Percentiles rank a stretch among this genome's conserved stretches.
phyloP scores from a whole-genome alignment of 2,888 invertebrate genomes.

The Macaria notata region DNA sequence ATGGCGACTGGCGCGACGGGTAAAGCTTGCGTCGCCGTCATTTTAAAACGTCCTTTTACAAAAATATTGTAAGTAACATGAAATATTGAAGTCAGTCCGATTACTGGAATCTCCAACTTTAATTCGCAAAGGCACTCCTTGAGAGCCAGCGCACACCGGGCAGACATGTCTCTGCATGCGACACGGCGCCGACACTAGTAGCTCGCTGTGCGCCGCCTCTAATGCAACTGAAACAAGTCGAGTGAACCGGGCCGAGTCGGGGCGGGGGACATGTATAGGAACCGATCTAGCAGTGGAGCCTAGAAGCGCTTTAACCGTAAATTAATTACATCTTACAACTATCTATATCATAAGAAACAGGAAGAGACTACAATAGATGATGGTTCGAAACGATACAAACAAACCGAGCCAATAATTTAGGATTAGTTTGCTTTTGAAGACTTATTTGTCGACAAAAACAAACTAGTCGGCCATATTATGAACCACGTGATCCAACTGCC shows the following conservation, averaged over 20 bases:
- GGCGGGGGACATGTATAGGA: slow-evolving; percentile 27
- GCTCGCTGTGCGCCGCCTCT: no score
- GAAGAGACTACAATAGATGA: slow-evolving; percentile 67
- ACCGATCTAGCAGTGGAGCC: slow-evolving; percentile 47
- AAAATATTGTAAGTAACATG: slow-evolving; percentile 55
- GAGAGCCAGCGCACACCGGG: no score
- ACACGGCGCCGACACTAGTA: no score
- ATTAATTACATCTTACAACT: slow-evolving; percentile 48
- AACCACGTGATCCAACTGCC: no score
- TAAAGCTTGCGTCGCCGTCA: slow-evolving; percentile 36
- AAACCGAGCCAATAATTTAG: slow-evolving; percentile 29
- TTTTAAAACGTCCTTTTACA: slow-evolving; percentile 51
- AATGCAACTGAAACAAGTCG: slow-evolving; percentile 37
- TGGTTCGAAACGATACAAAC: slow-evolving; percentile 47
- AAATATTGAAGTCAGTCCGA: slow-evolving; percentile 66
- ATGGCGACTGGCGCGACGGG: slow-evolving; percentile 45
- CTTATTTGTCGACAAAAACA: no score
- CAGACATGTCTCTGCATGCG: no score
- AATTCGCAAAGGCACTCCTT: slow-evolving; percentile 70
- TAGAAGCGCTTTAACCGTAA: slow-evolving; percentile 40
- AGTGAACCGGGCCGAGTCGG: slow-evolving; percentile 31
- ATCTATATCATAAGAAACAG: slow-evolving; percentile 56
- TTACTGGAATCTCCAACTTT: slow-evolving; percentile 55
- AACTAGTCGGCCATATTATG: background rate
- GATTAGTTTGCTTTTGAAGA: no score